Base-by-base conservation (phyloP, 2,113 vertebrate species). In the Aviceda subcristata region DNA sequence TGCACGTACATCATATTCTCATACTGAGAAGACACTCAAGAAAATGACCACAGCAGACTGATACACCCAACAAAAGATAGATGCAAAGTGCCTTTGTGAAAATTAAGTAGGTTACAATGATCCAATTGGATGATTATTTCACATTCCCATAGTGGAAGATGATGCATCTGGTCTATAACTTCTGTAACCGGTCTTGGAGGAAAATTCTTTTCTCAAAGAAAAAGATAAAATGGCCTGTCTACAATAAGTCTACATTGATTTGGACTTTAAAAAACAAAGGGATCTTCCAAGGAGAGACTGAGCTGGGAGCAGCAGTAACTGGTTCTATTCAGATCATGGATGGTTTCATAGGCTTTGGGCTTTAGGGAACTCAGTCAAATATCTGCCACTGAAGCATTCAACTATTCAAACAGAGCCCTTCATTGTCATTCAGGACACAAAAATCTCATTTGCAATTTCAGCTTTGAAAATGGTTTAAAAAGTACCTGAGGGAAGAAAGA, bases 401-500 rank as follows among this genome's bases (percentile, higher is more conserved):
- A 48, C 86, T 94, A 85, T 87, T 92, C 86, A 96, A 97, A 96
- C 86, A 94, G 76, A 95, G 92, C 36, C 62, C 66, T 72, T 95
- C 92, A 94, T 91, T 96, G 86, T 72, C 77, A 96, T 97, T 95
- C 93, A 76, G 62, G 69, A 79, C 0, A 24, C 60, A 92, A 92
- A 91, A 94, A 64, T 39, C 94, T 94, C 63, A 93, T 96, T 95
- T 95, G 94, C 91, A 87, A 95, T 93, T 94, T 96, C 92, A 81
- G 86, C 91, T 97, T 94, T 92, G 68, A 96, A 97, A 94, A 88
- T 82, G 73, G 51, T 91, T 92, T 96, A 29, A 76, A 92, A 96
- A 94, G 84, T 93, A 96, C 84, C 93, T 91, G 84, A 68, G 83
- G 91, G 84, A 87, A 89, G 90, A 96, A 87, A 93, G 87, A 92